phyloP scores from a whole-genome alignment of 2,797 vertebrate genomes.

The Lateolabrax maculatus region DNA sequence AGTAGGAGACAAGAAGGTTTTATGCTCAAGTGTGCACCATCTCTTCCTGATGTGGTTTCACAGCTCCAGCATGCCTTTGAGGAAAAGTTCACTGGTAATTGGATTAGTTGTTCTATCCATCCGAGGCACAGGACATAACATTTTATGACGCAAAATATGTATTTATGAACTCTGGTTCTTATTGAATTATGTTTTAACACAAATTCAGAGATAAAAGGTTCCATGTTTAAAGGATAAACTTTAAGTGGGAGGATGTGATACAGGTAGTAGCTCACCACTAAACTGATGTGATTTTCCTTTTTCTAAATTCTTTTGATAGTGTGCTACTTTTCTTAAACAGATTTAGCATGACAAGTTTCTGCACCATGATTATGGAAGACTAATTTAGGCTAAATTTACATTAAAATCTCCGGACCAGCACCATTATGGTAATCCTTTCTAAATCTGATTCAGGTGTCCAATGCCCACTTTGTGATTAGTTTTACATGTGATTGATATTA shows the following conservation, averaged over 20 bases:
- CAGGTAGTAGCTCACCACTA: background rate
- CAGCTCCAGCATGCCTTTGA: background rate
- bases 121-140: background rate
- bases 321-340: no score
- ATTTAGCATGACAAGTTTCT: background rate
- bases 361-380: background rate
- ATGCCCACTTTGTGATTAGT: slow-evolving; percentile 5
- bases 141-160: background rate
- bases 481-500: slow-evolving; percentile 11
- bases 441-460: background rate
- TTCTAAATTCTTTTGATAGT: no score
- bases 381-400: background rate
- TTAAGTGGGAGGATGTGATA: background rate
- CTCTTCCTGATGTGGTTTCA: background rate
- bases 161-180: background rate
- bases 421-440: background rate
- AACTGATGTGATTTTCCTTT: background rate
- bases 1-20: background rate
- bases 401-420: background rate
- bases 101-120: background rate
- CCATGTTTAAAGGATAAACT: background rate
- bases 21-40: background rate
- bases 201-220: background rate
- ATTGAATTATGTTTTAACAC: background rate
- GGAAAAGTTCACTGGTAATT: background rate